phyloP scores from a whole-genome alignment of 2,797 vertebrate genomes.

The Sternotherus odoratus region DNA sequence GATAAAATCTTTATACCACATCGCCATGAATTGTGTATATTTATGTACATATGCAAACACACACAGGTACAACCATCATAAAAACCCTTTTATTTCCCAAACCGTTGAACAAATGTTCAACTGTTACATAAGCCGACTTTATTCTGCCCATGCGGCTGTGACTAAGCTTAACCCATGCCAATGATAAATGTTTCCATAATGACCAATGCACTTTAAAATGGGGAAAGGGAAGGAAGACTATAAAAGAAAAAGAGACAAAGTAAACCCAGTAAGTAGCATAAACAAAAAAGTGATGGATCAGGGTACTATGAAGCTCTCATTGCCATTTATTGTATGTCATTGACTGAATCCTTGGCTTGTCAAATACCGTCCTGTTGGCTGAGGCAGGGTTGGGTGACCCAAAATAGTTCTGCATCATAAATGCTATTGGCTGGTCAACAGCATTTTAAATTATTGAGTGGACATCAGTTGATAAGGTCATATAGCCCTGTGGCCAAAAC shows the following conservation, averaged over 20 bases:
- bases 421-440: not conserved
- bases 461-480: not conserved
- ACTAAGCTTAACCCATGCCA: conserved; percentile 35
- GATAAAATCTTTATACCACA: not conserved
- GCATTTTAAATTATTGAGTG: not conserved
- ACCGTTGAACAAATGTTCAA: not conserved
- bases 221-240: not conserved
- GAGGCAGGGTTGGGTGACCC: not conserved
- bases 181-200: conserved; percentile 34
- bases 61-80: not conserved
- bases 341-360: not conserved
- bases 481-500: not conserved
- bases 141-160: conserved; percentile 24
- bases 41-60: not conserved
- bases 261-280: not conserved
- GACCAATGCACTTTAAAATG: conserved; percentile 7
- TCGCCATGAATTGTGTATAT: not conserved
- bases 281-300: conserved; percentile 25
- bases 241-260: not conserved
- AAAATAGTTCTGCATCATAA: not conserved
- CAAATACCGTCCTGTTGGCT: not conserved
- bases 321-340: not conserved
- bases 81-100: not conserved
- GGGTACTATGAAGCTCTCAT: not conserved
- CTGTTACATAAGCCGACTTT: not conserved